These are phyloP conservation scores for Panzeria rudis DNA, from an alignment of 2,888 invertebrate species.

Conservation along the genomic window DNA sequence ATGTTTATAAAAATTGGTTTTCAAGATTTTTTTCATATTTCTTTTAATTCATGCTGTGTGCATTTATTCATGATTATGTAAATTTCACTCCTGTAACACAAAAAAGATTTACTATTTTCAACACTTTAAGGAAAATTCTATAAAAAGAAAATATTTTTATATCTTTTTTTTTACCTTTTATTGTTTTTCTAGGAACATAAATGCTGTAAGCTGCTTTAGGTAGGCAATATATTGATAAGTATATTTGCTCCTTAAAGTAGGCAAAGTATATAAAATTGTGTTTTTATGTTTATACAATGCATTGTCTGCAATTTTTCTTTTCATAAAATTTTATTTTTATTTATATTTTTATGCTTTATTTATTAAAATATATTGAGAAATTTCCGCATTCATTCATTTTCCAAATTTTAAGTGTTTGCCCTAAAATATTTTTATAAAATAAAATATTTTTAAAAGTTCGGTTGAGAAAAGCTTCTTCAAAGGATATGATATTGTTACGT, in stretches of 20 bases:
- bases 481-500: too few relatives aligned
- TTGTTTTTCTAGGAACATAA: too few relatives aligned
- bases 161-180: too few relatives aligned
- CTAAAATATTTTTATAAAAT: not conserved
- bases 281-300: not conserved
- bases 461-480: too few relatives aligned
- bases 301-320: too few relatives aligned
- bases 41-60: slow-evolving; percentile 3
- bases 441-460: not conserved
- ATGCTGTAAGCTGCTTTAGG: not conserved
- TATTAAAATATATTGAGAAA: not conserved
- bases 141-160: slow-evolving; percentile 5
- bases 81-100: not conserved
- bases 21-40: not conserved
- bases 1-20: not conserved
- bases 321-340: too few relatives aligned
- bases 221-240: slow-evolving; percentile 6
- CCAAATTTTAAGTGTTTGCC: too few relatives aligned
- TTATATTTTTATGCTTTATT: too few relatives aligned
- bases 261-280: slow-evolving; percentile 8
- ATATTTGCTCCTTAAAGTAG: slow-evolving; percentile 17
- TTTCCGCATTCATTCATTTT: not conserved
- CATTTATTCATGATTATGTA: not conserved
- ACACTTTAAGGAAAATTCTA: slow-evolving; percentile 24
- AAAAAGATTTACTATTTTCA: slow-evolving; percentile 13